Evolutionary conservation across 2,797 vertebrate genomes (phyloP), one percentile per base, ranked within the genome.

Genomic region (Thunnus albacares): DNA sequence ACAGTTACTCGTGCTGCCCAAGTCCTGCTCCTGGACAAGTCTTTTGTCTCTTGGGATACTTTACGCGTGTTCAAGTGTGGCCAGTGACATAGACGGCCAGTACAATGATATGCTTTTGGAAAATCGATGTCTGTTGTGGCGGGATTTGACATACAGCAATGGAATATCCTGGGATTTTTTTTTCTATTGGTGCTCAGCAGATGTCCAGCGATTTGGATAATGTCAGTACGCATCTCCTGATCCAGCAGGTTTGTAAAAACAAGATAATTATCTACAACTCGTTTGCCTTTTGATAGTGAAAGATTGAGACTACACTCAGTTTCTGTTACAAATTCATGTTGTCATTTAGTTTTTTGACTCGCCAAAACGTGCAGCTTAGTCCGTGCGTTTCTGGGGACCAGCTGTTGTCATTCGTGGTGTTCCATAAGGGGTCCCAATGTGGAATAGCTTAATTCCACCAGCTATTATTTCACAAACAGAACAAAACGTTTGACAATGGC

Each of bases 241-340:
- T 61, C 70, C 75, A 51, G 60, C 80, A 92, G 94, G 94, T 94
- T 91, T 45, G 82, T 82, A n/a, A 24, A 1, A 24, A 53, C n/a
- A 53, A 10, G 2, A 43, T 8, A 51, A 11, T 2, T 1, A 26
- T 35, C 4, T 15, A 6, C 10, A 9, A 35, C 20, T 55, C 64
- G 3, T 15, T 47, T 53, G 2, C 6, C n/a, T 26, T 17, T 51
- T 17, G 15, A 4, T 35, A 47, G 10, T 22, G 17, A 52, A n/a
- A 28, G 20, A 11, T 12, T 10, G 7, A 22, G 13, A 17, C 4
- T 1, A 41, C 3, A 20, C 0, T 47, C 6, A 2, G 20, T n/a
- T 49, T 6, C 9, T 61, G 28, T 60, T 20, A 51, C 7, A 14
- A 7, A 18, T 4, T 6, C 1, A 12, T 47, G 38, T 24, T 75